These are phyloP conservation scores for Nanorana parkeri DNA, from an alignment of 2,113 vertebrate species.

Conservation along the genomic window DNA sequence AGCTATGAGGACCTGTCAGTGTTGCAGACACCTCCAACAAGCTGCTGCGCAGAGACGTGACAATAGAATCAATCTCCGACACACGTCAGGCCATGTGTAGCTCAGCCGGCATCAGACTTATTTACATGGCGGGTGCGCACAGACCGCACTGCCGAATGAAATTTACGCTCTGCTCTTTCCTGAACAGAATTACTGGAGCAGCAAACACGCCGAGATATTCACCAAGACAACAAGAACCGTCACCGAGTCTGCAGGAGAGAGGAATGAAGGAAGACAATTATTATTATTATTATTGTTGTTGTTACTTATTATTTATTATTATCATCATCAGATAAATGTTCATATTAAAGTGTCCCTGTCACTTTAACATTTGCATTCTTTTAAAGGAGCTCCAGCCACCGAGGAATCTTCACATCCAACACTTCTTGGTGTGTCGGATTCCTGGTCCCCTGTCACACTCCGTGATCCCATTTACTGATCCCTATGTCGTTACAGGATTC, in stretches of 20 bases:
- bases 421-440: too few relatives aligned
- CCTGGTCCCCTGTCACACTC: too few relatives aligned
- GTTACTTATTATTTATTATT: too few relatives aligned
- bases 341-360: not conserved
- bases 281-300: too few relatives aligned
- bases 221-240: not conserved
- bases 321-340: not conserved
- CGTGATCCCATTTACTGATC: not conserved
- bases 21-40: not conserved
- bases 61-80: slow-evolving; percentile 10
- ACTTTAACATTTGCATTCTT: too few relatives aligned
- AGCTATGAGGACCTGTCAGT: not conserved
- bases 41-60: not conserved
- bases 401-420: too few relatives aligned
- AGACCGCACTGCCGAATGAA: not conserved
- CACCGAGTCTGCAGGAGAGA: not conserved
- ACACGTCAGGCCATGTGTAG: slow-evolving; percentile 2
- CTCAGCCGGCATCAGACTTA: not conserved
- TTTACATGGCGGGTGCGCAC: slow-evolving; percentile 4
- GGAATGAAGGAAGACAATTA: not conserved
- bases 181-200: slow-evolving; percentile 11
- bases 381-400: too few relatives aligned
- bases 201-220: not conserved
- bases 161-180: not conserved
- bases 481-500: too few relatives aligned